Evolutionary conservation across 2,797 vertebrate species (phyloP).

Genomic region (Anniella stebbinsi): DNA sequence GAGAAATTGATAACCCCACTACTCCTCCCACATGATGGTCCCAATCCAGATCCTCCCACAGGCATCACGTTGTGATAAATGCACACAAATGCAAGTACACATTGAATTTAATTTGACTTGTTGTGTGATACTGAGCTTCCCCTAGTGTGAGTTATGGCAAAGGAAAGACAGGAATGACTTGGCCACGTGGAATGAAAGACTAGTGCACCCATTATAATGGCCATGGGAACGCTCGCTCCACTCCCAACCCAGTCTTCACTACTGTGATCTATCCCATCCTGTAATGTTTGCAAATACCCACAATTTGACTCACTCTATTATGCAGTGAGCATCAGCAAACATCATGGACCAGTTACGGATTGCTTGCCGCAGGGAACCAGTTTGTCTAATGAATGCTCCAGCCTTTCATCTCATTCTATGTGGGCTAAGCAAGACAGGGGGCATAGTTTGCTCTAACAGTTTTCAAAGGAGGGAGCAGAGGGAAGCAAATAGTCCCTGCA

Average conservation of each 20-base stretch:
- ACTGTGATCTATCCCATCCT: neutral
- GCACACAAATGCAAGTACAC: neutral
- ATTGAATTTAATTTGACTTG: neutral
- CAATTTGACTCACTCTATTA: neutral
- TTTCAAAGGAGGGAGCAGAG: neutral
- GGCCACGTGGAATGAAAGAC: neutral
- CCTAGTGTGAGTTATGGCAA: neutral
- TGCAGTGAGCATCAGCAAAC: neutral
- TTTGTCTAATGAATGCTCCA: neutral
- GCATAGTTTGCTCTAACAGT: neutral
- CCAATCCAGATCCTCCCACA: neutral
- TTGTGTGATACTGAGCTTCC: neutral
- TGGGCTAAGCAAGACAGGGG: neutral
- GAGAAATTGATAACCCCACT: too few relatives aligned
- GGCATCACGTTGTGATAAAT: neutral
- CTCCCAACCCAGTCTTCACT: neutral
- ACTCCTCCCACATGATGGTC: neutral
- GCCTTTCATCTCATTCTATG: neutral
- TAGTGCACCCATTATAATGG: too few relatives aligned
- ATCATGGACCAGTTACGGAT: neutral
- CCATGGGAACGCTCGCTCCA: neutral
- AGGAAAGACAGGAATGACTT: neutral
- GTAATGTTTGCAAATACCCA: neutral
- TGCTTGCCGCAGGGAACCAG: neutral
- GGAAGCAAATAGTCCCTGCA: neutral